phyloP scores from a whole-genome alignment of 2,113 vertebrate species.

The Paradoxurus hermaphroditus region DNA sequence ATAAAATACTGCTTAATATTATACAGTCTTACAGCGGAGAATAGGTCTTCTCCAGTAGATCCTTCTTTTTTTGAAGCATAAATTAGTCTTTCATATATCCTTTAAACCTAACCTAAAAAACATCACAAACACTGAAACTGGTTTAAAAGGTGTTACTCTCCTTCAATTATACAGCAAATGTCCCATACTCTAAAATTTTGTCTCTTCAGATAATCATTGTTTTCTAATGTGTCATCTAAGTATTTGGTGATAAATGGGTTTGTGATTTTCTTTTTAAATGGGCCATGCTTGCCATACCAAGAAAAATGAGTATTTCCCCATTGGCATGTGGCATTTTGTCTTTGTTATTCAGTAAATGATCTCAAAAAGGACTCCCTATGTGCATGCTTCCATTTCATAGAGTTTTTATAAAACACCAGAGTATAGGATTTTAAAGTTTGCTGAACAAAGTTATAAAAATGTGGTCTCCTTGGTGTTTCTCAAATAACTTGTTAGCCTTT shows the following conservation, averaged over 20 bases:
- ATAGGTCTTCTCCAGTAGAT: neutral
- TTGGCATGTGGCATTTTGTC: neutral
- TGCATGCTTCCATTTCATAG: neutral
- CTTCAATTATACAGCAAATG: neutral
- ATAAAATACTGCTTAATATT: neutral
- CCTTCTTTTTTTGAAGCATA: neutral
- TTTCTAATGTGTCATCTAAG: neutral
- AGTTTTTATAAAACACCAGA: neutral
- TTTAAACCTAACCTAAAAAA: neutral
- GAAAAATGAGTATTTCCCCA: neutral
- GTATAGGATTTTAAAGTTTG: neutral
- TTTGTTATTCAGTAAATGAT: neutral
- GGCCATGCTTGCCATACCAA: neutral
- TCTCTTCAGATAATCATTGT: neutral
- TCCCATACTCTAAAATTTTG: neutral
- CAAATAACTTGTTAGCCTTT: neutral
- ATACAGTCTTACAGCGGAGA: neutral
- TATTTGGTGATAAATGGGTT: neutral
- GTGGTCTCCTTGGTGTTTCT: neutral
- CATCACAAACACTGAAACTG: neutral
- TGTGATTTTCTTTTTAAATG: conserved; percentile 13
- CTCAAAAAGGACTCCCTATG: neutral
- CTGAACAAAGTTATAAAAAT: neutral
- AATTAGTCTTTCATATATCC: neutral
- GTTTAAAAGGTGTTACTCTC: neutral